Evolutionary conservation across 2,888 invertebrate species (phyloP).

Genomic region (Eumacrocentrus americanus): DNA sequence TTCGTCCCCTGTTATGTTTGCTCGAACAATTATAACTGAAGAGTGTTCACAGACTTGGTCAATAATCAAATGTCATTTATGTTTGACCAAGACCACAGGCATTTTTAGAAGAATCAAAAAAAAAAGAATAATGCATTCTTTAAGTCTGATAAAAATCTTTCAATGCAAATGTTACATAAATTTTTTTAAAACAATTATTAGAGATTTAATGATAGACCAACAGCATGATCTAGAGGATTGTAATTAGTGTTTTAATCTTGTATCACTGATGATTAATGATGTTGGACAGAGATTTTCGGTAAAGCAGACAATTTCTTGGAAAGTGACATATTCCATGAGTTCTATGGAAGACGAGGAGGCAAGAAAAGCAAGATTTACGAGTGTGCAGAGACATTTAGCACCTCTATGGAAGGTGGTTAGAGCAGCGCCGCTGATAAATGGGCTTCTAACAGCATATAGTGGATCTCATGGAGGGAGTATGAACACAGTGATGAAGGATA

Average conservation of each 20-base stretch:
- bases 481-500: slow-evolving; percentile 19
- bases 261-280: no score
- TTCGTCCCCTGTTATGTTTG: slow-evolving; percentile 38
- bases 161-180: no score
- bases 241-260: no score
- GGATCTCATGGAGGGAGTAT: slow-evolving; percentile 31
- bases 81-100: no score
- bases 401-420: slow-evolving; percentile 53
- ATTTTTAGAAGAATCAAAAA: no score
- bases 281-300: not conserved
- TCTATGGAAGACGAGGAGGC: slow-evolving; percentile 6
- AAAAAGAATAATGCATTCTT: no score
- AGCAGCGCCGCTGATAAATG: slow-evolving; percentile 52
- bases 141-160: no score
- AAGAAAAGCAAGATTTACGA: slow-evolving; percentile 50
- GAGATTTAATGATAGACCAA: no score
- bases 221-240: no score
- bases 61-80: slow-evolving; percentile 48
- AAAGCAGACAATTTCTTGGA: slow-evolving; percentile 7
- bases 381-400: slow-evolving; percentile 54
- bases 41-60: slow-evolving; percentile 40
- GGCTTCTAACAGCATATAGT: slow-evolving; percentile 50
- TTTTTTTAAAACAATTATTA: no score
- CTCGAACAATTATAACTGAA: slow-evolving; percentile 41
- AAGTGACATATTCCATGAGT: slow-evolving; percentile 13